Evolutionary conservation across 2,797 vertebrate species (phyloP).

Genomic region (Sebastes kiyomatsui): DNA sequence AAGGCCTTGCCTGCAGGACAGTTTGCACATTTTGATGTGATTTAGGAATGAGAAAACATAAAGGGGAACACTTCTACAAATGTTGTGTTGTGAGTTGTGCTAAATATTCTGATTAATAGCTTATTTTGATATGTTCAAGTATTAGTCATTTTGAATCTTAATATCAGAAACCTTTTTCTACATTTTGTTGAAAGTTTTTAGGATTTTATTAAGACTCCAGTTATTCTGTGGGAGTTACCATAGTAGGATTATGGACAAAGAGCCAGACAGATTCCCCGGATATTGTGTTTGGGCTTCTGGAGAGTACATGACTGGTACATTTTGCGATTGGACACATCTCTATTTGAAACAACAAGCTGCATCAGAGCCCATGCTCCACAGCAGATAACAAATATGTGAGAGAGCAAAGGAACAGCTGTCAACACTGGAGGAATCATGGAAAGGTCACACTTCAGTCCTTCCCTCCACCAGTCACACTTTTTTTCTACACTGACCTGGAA

Average conservation of each 20-base stretch:
- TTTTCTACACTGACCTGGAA: slow-evolving; percentile 31
- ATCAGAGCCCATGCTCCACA: background rate
- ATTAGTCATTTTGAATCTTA: background rate
- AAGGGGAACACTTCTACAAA: background rate
- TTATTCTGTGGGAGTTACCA: background rate
- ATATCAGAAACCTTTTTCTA: background rate
- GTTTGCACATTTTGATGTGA: background rate
- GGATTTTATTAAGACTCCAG: background rate
- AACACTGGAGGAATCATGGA: slow-evolving; percentile 43
- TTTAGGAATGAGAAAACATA: background rate
- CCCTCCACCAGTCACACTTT: slow-evolving; percentile 30
- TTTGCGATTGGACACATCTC: background rate
- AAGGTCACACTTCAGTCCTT: slow-evolving; percentile 62
- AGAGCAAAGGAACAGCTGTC: slow-evolving; percentile 37
- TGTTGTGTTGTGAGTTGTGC: background rate
- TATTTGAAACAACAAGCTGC: slow-evolving; percentile 13
- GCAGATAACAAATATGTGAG: slow-evolving; percentile 22
- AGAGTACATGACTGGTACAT: background rate
- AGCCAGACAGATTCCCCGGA: background rate
- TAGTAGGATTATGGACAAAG: background rate
- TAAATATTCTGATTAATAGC: background rate
- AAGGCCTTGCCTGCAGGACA: too few species aligned
- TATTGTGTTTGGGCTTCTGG: background rate
- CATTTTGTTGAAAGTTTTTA: background rate
- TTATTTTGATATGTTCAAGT: background rate